Evolutionary conservation across 30 jellyfish, hydroid and myxozoan species (phyloP), one percentile per base, ranked within the genome.

Genomic region (Hydractinia symbiolongicarpus): DNA sequence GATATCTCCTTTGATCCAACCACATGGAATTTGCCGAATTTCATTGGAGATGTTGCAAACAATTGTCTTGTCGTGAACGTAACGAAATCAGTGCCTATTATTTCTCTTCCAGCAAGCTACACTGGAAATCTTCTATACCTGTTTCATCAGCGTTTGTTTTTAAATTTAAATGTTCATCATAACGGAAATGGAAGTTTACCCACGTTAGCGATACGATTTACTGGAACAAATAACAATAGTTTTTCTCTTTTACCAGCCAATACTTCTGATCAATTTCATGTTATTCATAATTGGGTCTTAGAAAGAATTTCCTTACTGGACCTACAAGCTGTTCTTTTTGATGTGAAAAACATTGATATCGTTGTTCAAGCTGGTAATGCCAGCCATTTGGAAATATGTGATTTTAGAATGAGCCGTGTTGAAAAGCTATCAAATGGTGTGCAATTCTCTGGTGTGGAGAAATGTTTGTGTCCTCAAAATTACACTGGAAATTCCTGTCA

Each of bases 401-500:
- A 64, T 51, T 44, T 78, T 20, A 55, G 53, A 20, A 78, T 78
- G 81, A 16, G 19, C 15, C 57, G 1, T 14, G 51, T 60, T 20
- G 44, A 17, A 30, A 55, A 9, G 5, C 20, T 55, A 54, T 9
- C n/a, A 61, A 60, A 60, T 56, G 86, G 81, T 9, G 80, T n/a
- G 9, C n/a, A 40, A 5, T 78, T 78, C 81, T 16, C 13, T 53
- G 76, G 55, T 61, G 96, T 85, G 9, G 96, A 89, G 75, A 73
- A 79, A 19, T 89, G 96, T 75, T 60, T 84, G 14, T 89, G 96
- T 62, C 96, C 96, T 9, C 75, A 53, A 19, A 89, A 83, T 67
- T 89, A 77, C 83, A 89, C 95, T 14, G 96, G 96, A 17, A 54
- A n/a, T 61, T 89, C 96, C 5, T 89, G 96, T 66, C 83, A 81